These are phyloP conservation scores for Notamacropus eugenii DNA, from an alignment of 2,797 vertebrate genomes.

Conservation along the genomic window DNA sequence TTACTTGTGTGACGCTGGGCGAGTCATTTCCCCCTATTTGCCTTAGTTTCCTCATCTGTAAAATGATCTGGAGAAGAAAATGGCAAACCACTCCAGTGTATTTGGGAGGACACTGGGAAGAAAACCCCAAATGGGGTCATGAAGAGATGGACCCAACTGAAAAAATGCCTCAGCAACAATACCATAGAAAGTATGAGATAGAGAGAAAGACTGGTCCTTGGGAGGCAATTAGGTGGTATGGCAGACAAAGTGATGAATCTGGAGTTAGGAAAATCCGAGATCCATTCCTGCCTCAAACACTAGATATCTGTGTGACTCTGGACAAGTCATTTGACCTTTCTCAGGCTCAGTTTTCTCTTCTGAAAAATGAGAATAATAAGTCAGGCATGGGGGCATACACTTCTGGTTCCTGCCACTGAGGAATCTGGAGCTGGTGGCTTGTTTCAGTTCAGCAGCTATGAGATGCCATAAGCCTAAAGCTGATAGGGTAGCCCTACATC, in stretches of 20 bases:
- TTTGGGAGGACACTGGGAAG: background rate
- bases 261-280: background rate
- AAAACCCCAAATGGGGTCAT: background rate
- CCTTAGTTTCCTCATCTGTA: background rate
- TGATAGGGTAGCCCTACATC: background rate
- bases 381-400: background rate
- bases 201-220: background rate
- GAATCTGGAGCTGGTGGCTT: background rate
- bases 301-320: background rate
- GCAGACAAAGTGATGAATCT: background rate
- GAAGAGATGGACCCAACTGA: background rate
- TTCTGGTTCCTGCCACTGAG: background rate
- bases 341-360: background rate
- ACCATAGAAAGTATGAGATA: background rate
- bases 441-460: background rate
- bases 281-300: background rate
- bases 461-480: background rate
- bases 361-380: background rate
- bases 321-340: background rate
- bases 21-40: accelerated
- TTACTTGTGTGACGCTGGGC: background rate
- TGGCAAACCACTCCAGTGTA: background rate
- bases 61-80: background rate
- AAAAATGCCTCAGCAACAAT: background rate
- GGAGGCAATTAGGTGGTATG: background rate